Evolutionary conservation across 2,113 vertebrate genomes (phyloP), one percentile per base, ranked within the genome.

Genomic region (Grallaria varia): DNA sequence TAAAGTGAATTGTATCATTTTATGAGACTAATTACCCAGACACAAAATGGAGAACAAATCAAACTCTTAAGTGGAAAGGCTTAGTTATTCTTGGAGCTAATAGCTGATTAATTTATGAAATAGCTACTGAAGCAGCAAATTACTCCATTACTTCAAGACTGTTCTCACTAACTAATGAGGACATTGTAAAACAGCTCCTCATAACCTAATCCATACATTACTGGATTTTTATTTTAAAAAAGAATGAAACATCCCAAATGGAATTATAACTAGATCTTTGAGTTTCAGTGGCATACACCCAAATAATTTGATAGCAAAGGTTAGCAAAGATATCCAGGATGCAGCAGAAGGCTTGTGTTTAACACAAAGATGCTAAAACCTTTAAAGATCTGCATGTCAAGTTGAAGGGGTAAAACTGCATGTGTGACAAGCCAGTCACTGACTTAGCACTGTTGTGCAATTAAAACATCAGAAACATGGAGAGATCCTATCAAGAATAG

Each of bases 61-160:
- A 85, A 87, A 90, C 84, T 63, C 39, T 28, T 82, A 82, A 76
- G 44, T 60, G 31, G 47, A 96, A 63, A 35, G 74, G 35, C 27
- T 93, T 69, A 64, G 82, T 75, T 93, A 94, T 64, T 93, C 69
- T 87, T 84, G 62, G n/a, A 91, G 44, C 37, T 94, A 87, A 94
- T 76, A 76, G 81, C 44, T 90, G 87, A 85, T 79, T 60, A 68
- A 93, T 85, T 82, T 76, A 94, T 90, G 56, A 96, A 92, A 87
- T 37, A 91, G 66, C 30, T 93, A 87, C 74, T 82, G 75, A 84
- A 91, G 78, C 58, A 79, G 74, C 22, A 95, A 95, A 91, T 82
- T 0, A 84, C 47, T 94, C 69, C 42, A 72, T 91, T 68, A 82
- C 39, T 78, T 87, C 24, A 68, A 60, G 69, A 82, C 30, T 52